Evolutionary conservation across 2,113 vertebrate species (phyloP).

Genomic region (Oplegnathus fasciatus): DNA sequence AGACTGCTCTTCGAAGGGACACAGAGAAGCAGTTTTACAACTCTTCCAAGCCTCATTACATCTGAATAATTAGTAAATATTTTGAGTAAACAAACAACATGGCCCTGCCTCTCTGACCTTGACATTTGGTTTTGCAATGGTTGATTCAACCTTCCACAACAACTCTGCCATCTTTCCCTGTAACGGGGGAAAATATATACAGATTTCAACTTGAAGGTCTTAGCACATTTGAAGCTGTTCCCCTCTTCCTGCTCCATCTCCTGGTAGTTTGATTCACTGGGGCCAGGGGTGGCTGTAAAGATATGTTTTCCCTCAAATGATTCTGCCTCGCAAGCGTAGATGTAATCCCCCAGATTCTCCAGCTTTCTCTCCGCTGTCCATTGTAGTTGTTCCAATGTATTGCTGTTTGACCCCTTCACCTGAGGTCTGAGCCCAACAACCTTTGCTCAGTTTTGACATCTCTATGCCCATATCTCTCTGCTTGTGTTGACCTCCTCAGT

Average conservation of each 20-base stretch:
- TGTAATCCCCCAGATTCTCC: too few species aligned
- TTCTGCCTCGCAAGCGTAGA: neutral
- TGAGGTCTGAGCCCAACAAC: neutral
- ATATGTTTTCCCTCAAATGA: too few species aligned
- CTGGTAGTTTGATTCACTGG: neutral
- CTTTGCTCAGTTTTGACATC: neutral
- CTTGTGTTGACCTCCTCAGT: neutral
- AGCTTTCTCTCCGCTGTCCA: too few species aligned
- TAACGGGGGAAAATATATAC: neutral
- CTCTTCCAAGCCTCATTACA: conserved; percentile 51
- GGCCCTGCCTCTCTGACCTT: conserved; percentile 10
- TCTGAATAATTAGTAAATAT: conserved; percentile 52
- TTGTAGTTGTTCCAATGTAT: too few species aligned
- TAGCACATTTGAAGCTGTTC: neutral
- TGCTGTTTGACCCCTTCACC: neutral
- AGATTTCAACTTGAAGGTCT: neutral
- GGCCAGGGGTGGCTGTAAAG: too few species aligned
- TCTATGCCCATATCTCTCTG: neutral
- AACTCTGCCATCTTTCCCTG: neutral
- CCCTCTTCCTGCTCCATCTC: neutral
- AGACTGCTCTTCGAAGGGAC: conserved; percentile 50
- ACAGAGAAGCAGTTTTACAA: conserved; percentile 13
- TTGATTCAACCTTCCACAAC: neutral
- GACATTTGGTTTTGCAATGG: neutral
- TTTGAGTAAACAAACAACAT: conserved; percentile 43